Evolutionary conservation across 2,888 invertebrate species (phyloP).

Genomic region (Cacoxenus indagator): DNA sequence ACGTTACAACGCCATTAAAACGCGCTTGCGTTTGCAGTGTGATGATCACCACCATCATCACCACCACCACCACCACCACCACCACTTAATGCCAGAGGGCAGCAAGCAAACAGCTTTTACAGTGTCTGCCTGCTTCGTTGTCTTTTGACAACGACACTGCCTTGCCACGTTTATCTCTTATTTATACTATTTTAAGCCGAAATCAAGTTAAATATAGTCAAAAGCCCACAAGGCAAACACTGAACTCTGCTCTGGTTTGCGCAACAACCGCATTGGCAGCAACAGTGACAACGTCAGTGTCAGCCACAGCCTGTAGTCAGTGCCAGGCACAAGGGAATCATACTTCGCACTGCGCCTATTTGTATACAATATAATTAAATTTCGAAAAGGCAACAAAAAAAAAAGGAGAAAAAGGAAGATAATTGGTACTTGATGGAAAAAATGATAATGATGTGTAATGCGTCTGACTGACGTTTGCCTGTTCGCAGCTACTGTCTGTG

Average conservation of each 20-base stretch:
- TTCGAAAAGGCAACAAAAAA: not conserved
- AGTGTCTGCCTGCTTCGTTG: slow-evolving; percentile 4
- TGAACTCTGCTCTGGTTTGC: not conserved
- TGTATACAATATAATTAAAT: slow-evolving; percentile 10
- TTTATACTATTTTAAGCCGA: slow-evolving; percentile 16
- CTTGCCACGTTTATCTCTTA: not conserved
- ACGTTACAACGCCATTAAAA: too few relatives aligned
- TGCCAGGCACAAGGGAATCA: not conserved
- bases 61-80: too few relatives aligned
- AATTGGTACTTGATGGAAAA: too few relatives aligned
- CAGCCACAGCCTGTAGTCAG: not conserved
- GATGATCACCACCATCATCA: too few relatives aligned
- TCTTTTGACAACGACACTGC: not conserved
- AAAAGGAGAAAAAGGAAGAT: not conserved
- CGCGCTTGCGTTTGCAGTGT: too few relatives aligned
- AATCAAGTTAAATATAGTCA: slow-evolving; percentile 13
- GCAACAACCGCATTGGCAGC: not conserved
- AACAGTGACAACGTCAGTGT: not conserved
- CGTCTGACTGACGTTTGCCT: not conserved
- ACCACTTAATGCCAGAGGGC: not conserved
- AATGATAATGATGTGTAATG: too few relatives aligned
- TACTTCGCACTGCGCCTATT: slow-evolving; percentile 6
- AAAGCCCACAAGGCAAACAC: slow-evolving; percentile 20
- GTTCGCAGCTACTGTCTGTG: not conserved
- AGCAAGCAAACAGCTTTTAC: not conserved